Conservation (phyloP, 2,888 invertebrate species). For the Heteromyza rotundicornis region DNA sequence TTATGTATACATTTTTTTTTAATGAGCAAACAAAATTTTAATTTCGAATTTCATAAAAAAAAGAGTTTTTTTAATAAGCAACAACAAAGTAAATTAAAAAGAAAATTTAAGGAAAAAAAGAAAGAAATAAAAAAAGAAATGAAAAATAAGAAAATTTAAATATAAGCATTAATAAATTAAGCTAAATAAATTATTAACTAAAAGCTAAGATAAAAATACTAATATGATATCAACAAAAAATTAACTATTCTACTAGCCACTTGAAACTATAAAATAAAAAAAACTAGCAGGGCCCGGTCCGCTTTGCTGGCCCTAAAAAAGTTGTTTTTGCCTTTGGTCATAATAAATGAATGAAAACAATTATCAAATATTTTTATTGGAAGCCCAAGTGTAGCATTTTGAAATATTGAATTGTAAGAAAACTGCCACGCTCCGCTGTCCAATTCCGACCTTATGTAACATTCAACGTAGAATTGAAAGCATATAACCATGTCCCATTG, state of each 20-base stretch:
- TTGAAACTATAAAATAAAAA: slow-evolving; percentile 7
- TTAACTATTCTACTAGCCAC: not conserved
- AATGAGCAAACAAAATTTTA: slow-evolving; percentile 23
- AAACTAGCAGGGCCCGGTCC: not conserved
- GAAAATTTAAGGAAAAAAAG: slow-evolving; percentile 13
- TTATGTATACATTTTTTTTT: too few species aligned
- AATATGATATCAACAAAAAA: slow-evolving; percentile 1
- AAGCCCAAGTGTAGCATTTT: too few species aligned
- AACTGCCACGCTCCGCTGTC: too few species aligned
- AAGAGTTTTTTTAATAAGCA: slow-evolving; percentile 3
- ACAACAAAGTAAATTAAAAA: slow-evolving; percentile 17
- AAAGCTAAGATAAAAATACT: slow-evolving; percentile 15
- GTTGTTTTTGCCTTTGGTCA: too few species aligned
- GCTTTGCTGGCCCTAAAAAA: not conserved
- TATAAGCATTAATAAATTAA: slow-evolving; percentile 7
- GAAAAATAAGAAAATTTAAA: slow-evolving; percentile 2
- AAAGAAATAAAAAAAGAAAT: slow-evolving; percentile 1
- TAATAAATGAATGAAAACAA: too few species aligned
- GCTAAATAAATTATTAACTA: slow-evolving; percentile 13
- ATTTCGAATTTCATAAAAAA: too few species aligned
- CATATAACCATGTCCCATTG: too few species aligned
- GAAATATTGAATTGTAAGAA: too few species aligned
- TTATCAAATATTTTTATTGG: too few species aligned
- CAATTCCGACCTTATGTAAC: too few species aligned
- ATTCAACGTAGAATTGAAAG: too few species aligned